Base-by-base conservation (phyloP, 2,113 vertebrate genomes). In the Probosciger aterrimus region DNA sequence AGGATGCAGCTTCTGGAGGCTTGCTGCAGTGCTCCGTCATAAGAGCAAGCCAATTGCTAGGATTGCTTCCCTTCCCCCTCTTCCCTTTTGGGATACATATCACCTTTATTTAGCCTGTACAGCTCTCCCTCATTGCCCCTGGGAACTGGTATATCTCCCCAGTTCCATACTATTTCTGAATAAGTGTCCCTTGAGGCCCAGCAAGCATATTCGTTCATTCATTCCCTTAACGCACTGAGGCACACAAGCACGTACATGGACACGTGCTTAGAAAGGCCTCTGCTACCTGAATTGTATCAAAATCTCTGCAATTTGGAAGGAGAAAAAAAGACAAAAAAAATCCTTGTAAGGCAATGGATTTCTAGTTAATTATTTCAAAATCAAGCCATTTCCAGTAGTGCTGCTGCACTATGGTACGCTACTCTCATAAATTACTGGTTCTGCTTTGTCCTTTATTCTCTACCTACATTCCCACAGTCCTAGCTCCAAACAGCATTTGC, bases 101-200 rank as follows among this genome's bases (percentile, higher is more conserved):
- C 95, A 97, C 95, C 92, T 95, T 96, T 94, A 93, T 96, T 96
- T 95, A 95, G 95, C 91, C 92, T 52, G 70, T 35, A 88, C 77
- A 82, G 86, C 91, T 81, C 55, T 92, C 88, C 84, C 62, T 92
- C 86, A 37, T n/a, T 44, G 93, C 81, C 62, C 82, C 91, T 92
- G 95, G 93, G 91, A 96, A 93, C 30, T 7, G n/a, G 47, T 33
- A 14, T 78, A 95, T 95, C 95, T 95, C 89, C 91, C 91, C 39
- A 53, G 31, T 91, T 95, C 93, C 96, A 93, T 93, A 89, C 93
- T 92, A 91, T 95, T 95, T 95, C 94, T 93, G 88, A 92, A 69
- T 82, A 95, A 96, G 33, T 5, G 67, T 91, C 93, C 90, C 94
- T 83, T 4, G 75, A 86, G 92, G 91, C 85, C 52, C 68, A 91